Conservation (phyloP, 2,113 vertebrate genomes). For the Nicator chloris region DNA sequence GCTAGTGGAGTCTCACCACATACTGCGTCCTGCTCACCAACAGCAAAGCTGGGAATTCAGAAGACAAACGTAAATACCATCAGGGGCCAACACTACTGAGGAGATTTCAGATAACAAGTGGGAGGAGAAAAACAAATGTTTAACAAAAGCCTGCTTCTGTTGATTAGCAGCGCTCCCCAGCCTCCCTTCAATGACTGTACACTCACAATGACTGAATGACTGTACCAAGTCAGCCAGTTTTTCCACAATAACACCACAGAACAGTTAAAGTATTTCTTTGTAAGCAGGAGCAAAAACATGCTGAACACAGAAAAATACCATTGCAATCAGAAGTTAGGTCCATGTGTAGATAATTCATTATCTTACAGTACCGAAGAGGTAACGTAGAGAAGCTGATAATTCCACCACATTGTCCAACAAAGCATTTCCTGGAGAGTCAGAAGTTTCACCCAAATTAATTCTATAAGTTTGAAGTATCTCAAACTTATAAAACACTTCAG, state of each 20-base stretch:
- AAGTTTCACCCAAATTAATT: background rate
- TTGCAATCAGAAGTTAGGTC: background rate
- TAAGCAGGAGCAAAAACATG: background rate
- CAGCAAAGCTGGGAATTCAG: background rate
- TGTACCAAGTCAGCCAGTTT: constrained; percentile 10
- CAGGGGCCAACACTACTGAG: background rate
- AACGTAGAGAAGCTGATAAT: background rate
- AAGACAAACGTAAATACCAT: background rate
- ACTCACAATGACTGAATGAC: background rate
- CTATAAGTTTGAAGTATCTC: background rate
- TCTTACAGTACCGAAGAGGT: background rate
- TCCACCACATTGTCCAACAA: background rate
- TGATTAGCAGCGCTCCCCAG: background rate
- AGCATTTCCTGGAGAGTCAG: background rate
- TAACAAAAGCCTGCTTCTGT: background rate
- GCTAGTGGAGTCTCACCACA: background rate
- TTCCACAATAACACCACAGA: background rate
- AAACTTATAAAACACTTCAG: background rate
- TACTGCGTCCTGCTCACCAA: background rate
- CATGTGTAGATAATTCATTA: background rate
- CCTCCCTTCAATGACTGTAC: background rate
- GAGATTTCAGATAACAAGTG: background rate
- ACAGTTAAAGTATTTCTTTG: background rate
- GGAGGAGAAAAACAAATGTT: background rate
- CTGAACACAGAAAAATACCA: background rate